These are phyloP conservation scores for Arothron firmamentum DNA, from an alignment of 2,113 vertebrate species.

Conservation along the genomic window DNA sequence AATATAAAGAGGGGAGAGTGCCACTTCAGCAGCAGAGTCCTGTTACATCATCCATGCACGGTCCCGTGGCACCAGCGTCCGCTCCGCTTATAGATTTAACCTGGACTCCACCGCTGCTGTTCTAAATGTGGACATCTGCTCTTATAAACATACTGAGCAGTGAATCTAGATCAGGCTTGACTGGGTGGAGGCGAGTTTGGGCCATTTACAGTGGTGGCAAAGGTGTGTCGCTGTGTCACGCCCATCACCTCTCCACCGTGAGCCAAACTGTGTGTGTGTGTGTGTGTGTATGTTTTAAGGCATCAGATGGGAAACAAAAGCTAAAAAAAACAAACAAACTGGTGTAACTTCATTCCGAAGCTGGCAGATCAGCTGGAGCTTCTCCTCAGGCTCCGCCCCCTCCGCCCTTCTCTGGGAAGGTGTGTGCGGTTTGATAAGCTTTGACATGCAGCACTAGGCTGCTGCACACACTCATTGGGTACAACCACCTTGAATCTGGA, in stretches of 20 bases:
- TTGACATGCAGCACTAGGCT: no score
- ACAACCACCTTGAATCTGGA: no score
- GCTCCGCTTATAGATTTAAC: background rate
- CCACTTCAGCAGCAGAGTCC: conserved; percentile 31
- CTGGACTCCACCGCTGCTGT: background rate
- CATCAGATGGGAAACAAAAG: background rate
- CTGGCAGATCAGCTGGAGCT: background rate
- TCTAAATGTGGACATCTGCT: background rate
- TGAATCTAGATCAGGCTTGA: background rate
- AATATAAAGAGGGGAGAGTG: conserved; percentile 47
- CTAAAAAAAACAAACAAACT: background rate
- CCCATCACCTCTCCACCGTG: no score
- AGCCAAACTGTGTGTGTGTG: background rate
- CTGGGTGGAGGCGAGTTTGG: background rate
- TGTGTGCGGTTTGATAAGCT: background rate
- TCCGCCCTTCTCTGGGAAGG: no score
- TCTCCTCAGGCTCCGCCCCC: no score
- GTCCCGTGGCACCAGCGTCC: conserved; percentile 1
- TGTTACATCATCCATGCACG: conserved; percentile 24
- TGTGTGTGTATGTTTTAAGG: background rate
- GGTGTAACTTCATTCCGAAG: conserved; percentile 21
- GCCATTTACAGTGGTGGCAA: conserved; percentile 29
- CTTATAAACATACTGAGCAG: no score
- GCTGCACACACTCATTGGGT: no score
- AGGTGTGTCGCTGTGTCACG: no score